Base-by-base conservation (phyloP, 2,797 vertebrate species). In the Buceros bicornis region DNA sequence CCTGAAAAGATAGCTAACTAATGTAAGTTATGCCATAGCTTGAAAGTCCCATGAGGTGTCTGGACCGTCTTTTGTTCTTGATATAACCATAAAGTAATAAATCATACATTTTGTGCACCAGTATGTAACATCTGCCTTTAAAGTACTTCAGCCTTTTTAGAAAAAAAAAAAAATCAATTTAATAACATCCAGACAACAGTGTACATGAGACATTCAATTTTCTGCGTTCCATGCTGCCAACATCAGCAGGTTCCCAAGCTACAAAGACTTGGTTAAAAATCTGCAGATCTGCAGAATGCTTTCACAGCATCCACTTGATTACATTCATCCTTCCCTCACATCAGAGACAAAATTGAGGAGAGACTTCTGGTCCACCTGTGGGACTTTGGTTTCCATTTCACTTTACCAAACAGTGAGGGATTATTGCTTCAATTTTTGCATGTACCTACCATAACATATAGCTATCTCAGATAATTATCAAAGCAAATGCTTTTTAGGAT, bases 181-280 rank as follows among this genome's bases (percentile, higher is more conserved):
- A 95, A 87, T 93, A 87, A 87, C n/a, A 95, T 65, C 77, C 57
- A 96, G 94, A 91, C 84, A 95, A 80, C 58, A 62, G 17, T 45
- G 21, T 66, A 72, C 69, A 57, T 0, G 18, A 86, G 86, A 80
- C 58, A 69, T 79, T 67, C 74, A 73, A 47, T 90, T 94, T 93
- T 33, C 79, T 72, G 21, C 28, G 73, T 16, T 90, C 62, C 12
- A 5, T 13, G 35, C 7, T 72, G 87, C 92, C 82, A 81, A 26
- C 70, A 67, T 67, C 72, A 91, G 85, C 94, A 93, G 18, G 42
- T 84, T 96, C 56, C 82, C 66, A 47, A 93, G 80, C 84, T 72
- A 29, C 78, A 83, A 42, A 76, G 28, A 15, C 47, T 24, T n/a
- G 54, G n/a, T 35, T 78, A 51, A 84, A 82, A 67, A 26, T 42